A percentile compares a stretch with the other conserved stretches of the same genome.
These are phyloP conservation scores for Drosophila dives DNA, from an alignment of 2,888 invertebrate species.

Conservation along the genomic window DNA sequence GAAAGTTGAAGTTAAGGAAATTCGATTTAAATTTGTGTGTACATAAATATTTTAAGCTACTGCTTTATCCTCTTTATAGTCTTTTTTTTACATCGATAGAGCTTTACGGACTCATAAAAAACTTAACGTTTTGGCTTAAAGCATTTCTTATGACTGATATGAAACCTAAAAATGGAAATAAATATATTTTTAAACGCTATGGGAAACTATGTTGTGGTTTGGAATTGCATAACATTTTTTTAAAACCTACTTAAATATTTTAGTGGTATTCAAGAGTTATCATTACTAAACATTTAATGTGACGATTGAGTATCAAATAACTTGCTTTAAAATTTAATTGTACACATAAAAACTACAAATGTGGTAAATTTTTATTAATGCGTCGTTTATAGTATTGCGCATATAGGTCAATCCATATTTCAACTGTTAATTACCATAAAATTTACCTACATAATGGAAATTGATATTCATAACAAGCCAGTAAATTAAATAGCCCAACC, in stretches of 20 bases:
- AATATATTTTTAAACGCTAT: constrained; percentile 20
- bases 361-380: constrained; percentile 1
- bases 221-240: not conserved
- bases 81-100: constrained; percentile 4
- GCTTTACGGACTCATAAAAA: constrained; percentile 12
- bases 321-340: not conserved
- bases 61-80: not conserved
- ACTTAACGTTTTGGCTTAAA: constrained; percentile 17
- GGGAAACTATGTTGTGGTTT: not conserved
- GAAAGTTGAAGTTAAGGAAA: not conserved
- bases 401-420: not conserved
- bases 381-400: not conserved
- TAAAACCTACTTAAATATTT: constrained; percentile 15
- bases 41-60: constrained; percentile 13
- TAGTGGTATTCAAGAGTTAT: constrained; percentile 18
- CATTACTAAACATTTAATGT: not conserved
- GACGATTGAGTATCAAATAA: not conserved
- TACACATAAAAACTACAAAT: not conserved
- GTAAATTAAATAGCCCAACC: not conserved
- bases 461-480: not conserved
- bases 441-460: not conserved
- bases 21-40: not conserved
- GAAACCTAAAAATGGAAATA: not conserved
- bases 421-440: not conserved
- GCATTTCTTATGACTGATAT: constrained; percentile 4